Base-by-base conservation (phyloP, 1,140 invertebrate genomes). In the Psix sp. region DNA sequence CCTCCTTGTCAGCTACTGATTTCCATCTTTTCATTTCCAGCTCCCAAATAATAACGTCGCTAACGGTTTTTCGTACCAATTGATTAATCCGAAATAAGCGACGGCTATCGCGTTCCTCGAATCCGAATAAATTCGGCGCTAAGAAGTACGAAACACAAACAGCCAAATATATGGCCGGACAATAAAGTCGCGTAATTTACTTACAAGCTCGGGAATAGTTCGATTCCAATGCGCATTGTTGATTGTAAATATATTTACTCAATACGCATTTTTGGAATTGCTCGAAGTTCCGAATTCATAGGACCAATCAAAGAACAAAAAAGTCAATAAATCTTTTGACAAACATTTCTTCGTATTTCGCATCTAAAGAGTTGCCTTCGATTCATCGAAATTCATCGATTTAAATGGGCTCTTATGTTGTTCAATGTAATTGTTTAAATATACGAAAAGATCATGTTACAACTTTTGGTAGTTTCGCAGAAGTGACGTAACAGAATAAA, bases 141-240 rank as follows among this genome's bases (percentile, higher is more conserved):
- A 60, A 59, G n/a, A 57, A 45, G 40, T 35, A 29, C 65, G 20
- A 33, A 49, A 56, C 51, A 56, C 51, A 35, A 17, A 13, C 42
- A 11, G 26, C 18, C 18, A 36, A 38, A 15, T 11, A 60, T 70
- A 70, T 70, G 49, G 67, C 36, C 45, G 51, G 40, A 60, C 67
- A 62, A 62, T 71, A 71, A 71, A 71, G 21, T 62, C 3, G 21
- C 35, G 14, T 42, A 51, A 62, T 71, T 71, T 71, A 71, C 20
- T 49, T 62, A 54, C 56, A 43, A 29, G 14, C 15, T 5, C 43
- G 3, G 24, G 49, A 13, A 62, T 62, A 71, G 62, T 48, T 71
- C 62, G 46, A 56, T 38, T 51, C 17, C 40, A 36, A 49, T 54
- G 57, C 29, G 56, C 36, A 70, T 71, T 71, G 56, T 62, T 62